phyloP scores from a whole-genome alignment of 1,140 invertebrate species.

The Drosophila lacertosa region DNA sequence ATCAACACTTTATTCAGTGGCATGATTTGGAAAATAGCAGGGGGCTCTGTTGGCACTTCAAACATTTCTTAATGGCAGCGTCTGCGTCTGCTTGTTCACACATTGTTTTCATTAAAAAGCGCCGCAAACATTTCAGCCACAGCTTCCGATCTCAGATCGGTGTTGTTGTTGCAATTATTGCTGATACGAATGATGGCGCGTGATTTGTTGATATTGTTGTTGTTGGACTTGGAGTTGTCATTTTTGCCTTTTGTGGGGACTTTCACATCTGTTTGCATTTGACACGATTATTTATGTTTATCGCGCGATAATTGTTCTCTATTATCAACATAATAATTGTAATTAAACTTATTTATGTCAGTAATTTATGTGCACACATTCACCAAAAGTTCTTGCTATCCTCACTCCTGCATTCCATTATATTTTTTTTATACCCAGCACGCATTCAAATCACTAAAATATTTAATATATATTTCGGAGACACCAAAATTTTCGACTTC shows the following conservation, averaged over 20 bases:
- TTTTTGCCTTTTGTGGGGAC: constrained; percentile 12
- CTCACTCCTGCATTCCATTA: neutral
- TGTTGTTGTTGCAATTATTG: constrained; percentile 28
- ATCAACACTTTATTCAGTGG: constrained; percentile 52
- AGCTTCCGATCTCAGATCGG: constrained; percentile 10
- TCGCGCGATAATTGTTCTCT: constrained; percentile 82
- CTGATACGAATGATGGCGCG: constrained; percentile 50
- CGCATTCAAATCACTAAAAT: neutral
- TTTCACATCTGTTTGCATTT: constrained; percentile 77
- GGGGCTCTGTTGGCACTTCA: constrained; percentile 49
- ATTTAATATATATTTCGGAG: no score
- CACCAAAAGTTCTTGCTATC: constrained; percentile 23
- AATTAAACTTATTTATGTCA: constrained; percentile 84
- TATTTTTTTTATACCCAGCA: neutral
- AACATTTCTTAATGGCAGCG: constrained; percentile 70
- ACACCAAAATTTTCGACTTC: no score
- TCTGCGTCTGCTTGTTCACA: constrained; percentile 71
- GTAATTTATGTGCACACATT: constrained; percentile 74
- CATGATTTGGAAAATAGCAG: neutral
- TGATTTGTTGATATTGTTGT: constrained; percentile 58
- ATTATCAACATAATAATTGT: constrained; percentile 84
- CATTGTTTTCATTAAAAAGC: constrained; percentile 80
- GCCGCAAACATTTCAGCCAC: constrained; percentile 54
- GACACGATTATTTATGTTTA: constrained; percentile 84
- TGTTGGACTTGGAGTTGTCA: constrained; percentile 24